Evolutionary conservation across 2,797 vertebrate genomes (phyloP).

Genomic region (Anguilla megastoma): DNA sequence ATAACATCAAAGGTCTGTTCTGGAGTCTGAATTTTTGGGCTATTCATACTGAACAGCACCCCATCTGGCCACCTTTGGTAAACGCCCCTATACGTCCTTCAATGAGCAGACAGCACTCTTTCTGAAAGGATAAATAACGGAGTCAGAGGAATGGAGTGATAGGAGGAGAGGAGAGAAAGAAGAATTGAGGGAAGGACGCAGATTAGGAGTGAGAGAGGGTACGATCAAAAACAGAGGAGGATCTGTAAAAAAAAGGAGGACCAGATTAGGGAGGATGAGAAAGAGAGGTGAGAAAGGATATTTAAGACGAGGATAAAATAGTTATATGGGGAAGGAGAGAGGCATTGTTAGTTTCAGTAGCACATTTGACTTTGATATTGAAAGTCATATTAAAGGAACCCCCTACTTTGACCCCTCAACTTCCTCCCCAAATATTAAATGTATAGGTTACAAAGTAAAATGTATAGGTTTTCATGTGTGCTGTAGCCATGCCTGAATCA

Average conservation of each 20-base stretch:
- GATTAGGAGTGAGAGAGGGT: constrained; percentile 33
- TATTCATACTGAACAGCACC: constrained; percentile 16
- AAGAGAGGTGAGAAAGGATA: constrained; percentile 47
- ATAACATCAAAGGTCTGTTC: constrained; percentile 3
- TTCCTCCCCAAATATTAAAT: not conserved
- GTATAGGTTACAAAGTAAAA: no score
- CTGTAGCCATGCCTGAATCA: not conserved
- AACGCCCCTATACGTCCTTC: not conserved
- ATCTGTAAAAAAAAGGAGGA: constrained; percentile 35
- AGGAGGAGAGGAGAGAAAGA: constrained; percentile 35
- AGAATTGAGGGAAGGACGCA: constrained; percentile 56
- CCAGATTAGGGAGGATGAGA: constrained; percentile 8
- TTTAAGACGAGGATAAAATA: constrained; percentile 59
- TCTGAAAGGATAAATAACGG: not conserved
- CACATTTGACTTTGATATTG: not conserved
- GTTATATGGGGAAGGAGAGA: not conserved
- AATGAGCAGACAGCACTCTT: not conserved
- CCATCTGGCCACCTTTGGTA: not conserved
- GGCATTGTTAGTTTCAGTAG: not conserved
- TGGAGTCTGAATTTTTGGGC: constrained; percentile 5
- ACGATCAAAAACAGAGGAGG: constrained; percentile 20
- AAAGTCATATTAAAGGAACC: not conserved
- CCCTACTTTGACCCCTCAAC: not conserved
- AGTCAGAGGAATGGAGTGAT: constrained; percentile 17
- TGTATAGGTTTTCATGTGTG: not conserved